A percentile compares a stretch with the other conserved stretches of the same genome.
Evolutionary conservation across 2,797 vertebrate genomes (phyloP).

Genomic region (Danio aesculapii): DNA sequence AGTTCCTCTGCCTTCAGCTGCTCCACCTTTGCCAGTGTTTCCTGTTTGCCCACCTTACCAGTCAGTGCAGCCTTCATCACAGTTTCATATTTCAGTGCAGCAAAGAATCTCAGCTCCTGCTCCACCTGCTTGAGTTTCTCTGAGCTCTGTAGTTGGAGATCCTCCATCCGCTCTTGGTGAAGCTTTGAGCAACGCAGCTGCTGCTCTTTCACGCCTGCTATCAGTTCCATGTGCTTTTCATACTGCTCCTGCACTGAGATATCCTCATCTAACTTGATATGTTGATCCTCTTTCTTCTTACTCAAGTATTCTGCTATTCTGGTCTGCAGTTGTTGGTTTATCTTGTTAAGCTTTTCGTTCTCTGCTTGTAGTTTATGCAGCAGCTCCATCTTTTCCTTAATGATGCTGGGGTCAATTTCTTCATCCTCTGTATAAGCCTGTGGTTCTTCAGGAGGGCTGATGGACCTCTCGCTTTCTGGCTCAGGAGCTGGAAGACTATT

Average conservation of each 20-base stretch:
- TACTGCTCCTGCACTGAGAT: conserved; percentile 72
- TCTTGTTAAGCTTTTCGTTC: conserved; percentile 63
- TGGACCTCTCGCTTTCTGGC: conserved; percentile 33
- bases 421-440: background rate
- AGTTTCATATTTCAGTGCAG: conserved; percentile 73
- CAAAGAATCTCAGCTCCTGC: conserved; percentile 73
- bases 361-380: conserved; percentile 70
- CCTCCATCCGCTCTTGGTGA: conserved; percentile 64
- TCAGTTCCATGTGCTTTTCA: conserved; percentile 60
- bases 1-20: conserved; percentile 67
- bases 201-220: conserved; percentile 72
- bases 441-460: background rate
- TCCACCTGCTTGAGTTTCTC: conserved; percentile 71
- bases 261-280: conserved; percentile 45
- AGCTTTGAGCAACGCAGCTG: conserved; percentile 39
- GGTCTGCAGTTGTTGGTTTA: conserved; percentile 73
- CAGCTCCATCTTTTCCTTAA: conserved; percentile 64
- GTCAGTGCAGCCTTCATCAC: conserved; percentile 65
- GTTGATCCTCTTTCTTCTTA: conserved; percentile 62
- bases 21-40: conserved; percentile 67
- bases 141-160: conserved; percentile 61
- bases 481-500: conserved; percentile 46
- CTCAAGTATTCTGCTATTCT: conserved; percentile 71
- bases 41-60: conserved; percentile 67
- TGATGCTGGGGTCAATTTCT: conserved; percentile 32